phyloP scores from a whole-genome alignment of 2,797 vertebrate genomes.

The Oryzias sinensis region DNA sequence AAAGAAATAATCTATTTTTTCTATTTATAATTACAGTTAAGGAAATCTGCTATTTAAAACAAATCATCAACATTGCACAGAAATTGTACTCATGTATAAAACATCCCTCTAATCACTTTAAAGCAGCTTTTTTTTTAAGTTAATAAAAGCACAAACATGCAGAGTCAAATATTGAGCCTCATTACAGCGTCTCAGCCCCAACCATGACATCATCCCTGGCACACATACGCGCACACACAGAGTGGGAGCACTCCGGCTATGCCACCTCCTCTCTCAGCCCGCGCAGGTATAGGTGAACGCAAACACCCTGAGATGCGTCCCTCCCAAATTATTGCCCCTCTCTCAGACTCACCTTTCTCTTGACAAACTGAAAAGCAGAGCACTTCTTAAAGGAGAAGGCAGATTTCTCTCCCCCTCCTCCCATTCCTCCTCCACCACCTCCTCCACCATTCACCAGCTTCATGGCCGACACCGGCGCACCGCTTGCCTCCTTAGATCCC shows the following conservation, averaged over 20 bases:
- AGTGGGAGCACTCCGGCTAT: constrained; percentile 37
- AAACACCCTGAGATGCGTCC: constrained; percentile 7
- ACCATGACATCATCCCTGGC: constrained; percentile 69
- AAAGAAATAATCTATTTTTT: no score
- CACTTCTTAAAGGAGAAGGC: constrained; percentile 96
- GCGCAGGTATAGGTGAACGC: constrained; percentile 13
- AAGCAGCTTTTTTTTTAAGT: constrained; percentile 18
- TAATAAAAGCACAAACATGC: constrained; percentile 8
- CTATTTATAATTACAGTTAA: no score
- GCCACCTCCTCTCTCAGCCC: constrained; percentile 31
- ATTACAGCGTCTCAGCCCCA: constrained; percentile 35
- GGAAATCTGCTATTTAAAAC: no score
- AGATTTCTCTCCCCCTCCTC: constrained; percentile 75
- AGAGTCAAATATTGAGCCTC: constrained; percentile 26
- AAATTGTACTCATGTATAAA: no score
- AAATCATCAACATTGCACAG: constrained; percentile 10
- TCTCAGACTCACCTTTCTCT: constrained; percentile 89
- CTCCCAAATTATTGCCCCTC: constrained; percentile 8
- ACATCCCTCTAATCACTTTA: constrained; percentile 18
- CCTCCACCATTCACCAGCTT: constrained; percentile 73
- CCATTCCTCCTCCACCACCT: constrained; percentile 53
- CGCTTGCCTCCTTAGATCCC: constrained; percentile 77
- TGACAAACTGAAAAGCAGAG: constrained; percentile 97
- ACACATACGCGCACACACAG: constrained; percentile 8
- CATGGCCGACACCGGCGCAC: constrained; percentile 76